phyloP scores from a whole-genome alignment of 2,797 vertebrate genomes.

The Chlorospingus flavigularis region DNA sequence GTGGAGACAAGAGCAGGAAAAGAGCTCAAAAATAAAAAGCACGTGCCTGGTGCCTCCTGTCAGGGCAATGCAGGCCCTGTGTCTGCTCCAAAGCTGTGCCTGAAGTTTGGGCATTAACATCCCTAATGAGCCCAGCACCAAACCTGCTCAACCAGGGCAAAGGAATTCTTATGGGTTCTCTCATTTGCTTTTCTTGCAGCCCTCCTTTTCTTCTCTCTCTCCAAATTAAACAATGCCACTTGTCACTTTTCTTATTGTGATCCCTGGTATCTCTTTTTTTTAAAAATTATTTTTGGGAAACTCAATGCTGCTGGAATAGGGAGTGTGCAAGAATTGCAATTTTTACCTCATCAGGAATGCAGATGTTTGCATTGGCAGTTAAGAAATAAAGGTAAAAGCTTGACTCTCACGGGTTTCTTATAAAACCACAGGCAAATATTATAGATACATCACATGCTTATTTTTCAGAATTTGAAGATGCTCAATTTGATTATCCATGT shows the following conservation, averaged over 20 bases:
- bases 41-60: neutral
- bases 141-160: neutral
- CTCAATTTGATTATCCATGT: neutral
- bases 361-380: neutral
- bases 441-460: accelerated
- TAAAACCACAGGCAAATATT: neutral
- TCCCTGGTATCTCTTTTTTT: neutral
- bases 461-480: neutral
- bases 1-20: neutral
- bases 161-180: neutral
- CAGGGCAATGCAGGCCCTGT: neutral
- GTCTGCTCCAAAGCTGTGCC: neutral
- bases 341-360: neutral
- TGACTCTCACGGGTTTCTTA: neutral
- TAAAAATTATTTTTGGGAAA: neutral
- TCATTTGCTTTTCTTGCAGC: neutral
- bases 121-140: neutral
- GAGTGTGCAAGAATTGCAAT: neutral
- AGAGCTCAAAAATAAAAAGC: neutral
- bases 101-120: neutral
- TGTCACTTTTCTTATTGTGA: neutral
- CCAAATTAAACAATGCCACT: neutral
- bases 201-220: neutral
- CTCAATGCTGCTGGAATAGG: neutral
- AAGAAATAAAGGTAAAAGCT: neutral